Evolutionary conservation across 2,888 invertebrate genomes (phyloP).

Genomic region (Sussaba pulchella): DNA sequence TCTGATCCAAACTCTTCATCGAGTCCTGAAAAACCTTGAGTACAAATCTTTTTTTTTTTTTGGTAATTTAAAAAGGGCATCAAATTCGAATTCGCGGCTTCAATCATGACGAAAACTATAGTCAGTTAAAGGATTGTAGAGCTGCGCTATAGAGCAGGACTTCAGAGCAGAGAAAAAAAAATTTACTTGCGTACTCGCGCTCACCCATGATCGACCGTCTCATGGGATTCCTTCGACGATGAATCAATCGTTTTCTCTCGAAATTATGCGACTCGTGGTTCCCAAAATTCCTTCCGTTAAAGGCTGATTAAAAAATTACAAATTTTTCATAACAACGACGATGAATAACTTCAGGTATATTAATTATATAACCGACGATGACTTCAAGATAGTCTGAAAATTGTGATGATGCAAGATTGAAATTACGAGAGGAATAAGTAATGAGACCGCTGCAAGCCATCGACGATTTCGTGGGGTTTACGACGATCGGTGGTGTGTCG

Average conservation of each 20-base stretch:
- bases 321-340: not conserved
- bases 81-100: too few species aligned
- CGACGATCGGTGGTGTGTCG: constrained; percentile 71
- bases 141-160: too few species aligned
- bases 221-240: constrained; percentile 30
- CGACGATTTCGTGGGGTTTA: constrained; percentile 73
- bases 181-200: constrained; percentile 59
- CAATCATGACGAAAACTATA: too few species aligned
- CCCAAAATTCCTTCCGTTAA: constrained; percentile 1
- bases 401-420: too few species aligned
- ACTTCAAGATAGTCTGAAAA: too few species aligned
- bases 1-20: constrained; percentile 6
- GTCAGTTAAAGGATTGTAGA: too few species aligned
- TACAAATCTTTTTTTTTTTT: not conserved
- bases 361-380: too few species aligned
- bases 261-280: constrained; percentile 12
- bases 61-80: too few species aligned
- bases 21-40: not conserved
- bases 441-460: constrained; percentile 75
- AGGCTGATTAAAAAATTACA: constrained; percentile 20
- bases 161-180: not conserved
- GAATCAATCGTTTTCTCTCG: constrained; percentile 53
- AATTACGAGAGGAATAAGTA: constrained; percentile 71
- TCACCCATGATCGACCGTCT: constrained; percentile 54
- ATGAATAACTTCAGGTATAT: not conserved